These are phyloP conservation scores for Calyptomena viridis DNA, from an alignment of 2,113 vertebrate species.

Conservation along the genomic window DNA sequence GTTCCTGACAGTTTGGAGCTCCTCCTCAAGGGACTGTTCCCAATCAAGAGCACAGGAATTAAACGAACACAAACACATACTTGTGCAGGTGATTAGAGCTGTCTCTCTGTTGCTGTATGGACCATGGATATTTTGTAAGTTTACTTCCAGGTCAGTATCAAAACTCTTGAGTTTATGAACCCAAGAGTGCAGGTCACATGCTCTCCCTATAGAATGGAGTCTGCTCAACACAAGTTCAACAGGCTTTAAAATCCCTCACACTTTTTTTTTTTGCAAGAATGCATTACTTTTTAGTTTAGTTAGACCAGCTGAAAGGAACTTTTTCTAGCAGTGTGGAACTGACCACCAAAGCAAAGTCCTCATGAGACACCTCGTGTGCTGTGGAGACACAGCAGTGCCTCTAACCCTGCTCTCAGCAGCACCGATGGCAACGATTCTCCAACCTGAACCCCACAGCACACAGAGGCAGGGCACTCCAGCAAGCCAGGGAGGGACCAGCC, in stretches of 20 bases:
- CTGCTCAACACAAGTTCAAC: background rate
- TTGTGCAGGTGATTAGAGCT: background rate
- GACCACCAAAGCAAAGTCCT: background rate
- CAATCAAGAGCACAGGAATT: background rate
- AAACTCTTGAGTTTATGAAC: conserved; percentile 8
- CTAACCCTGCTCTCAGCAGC: background rate
- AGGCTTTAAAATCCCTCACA: background rate
- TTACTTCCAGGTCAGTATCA: background rate
- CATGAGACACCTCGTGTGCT: background rate
- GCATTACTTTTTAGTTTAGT: background rate
- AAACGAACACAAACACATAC: background rate
- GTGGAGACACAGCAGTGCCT: background rate
- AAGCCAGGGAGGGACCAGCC: background rate
- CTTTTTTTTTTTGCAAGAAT: background rate
- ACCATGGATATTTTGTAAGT: background rate
- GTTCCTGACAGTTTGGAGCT: background rate
- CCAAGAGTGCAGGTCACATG: background rate
- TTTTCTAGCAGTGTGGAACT: background rate
- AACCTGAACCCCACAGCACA: background rate
- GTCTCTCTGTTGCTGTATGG: background rate
- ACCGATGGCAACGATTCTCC: background rate
- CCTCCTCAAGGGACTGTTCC: background rate
- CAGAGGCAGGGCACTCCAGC: background rate
- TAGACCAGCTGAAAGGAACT: background rate
- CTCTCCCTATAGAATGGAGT: background rate